phyloP scores from a whole-genome alignment of 1,140 invertebrate genomes.

The Cecropterus lyciades region DNA sequence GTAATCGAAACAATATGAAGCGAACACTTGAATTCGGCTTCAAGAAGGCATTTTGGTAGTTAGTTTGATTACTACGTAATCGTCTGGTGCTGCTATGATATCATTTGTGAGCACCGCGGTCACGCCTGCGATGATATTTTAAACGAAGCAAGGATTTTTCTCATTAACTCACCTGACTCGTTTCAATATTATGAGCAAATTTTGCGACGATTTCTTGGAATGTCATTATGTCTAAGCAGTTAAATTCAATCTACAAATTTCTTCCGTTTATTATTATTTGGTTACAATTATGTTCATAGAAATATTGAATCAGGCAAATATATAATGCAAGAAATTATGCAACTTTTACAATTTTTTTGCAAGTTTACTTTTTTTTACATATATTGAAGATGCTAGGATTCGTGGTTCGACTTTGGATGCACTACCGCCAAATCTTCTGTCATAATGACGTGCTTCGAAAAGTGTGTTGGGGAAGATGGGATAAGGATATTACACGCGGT shows the following conservation, averaged over 20 bases:
- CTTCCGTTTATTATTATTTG: neutral
- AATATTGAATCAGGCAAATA: no score
- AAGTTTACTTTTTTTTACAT: no score
- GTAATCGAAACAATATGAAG: conserved; percentile 30
- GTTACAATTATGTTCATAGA: neutral
- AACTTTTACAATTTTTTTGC: no score
- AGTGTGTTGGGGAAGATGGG: no score
- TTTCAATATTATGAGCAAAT: conserved; percentile 27
- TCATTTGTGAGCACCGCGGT: conserved; percentile 67
- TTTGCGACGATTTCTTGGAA: conserved; percentile 22
- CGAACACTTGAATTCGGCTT: neutral
- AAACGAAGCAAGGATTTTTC: conserved; percentile 53
- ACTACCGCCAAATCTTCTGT: no score
- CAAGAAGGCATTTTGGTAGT: conserved; percentile 39
- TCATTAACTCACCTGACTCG: conserved; percentile 39
- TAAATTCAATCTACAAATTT: neutral
- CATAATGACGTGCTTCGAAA: no score
- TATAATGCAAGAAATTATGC: no score
- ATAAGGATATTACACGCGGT: no score
- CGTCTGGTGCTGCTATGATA: conserved; percentile 67
- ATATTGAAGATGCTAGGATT: no score
- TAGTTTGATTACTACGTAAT: conserved; percentile 72
- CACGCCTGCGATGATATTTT: conserved; percentile 54
- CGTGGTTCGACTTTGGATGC: no score
- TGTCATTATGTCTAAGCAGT: conserved; percentile 3